phyloP scores from a whole-genome alignment of 2,113 vertebrate genomes.

The Amphiprion ocellaris region DNA sequence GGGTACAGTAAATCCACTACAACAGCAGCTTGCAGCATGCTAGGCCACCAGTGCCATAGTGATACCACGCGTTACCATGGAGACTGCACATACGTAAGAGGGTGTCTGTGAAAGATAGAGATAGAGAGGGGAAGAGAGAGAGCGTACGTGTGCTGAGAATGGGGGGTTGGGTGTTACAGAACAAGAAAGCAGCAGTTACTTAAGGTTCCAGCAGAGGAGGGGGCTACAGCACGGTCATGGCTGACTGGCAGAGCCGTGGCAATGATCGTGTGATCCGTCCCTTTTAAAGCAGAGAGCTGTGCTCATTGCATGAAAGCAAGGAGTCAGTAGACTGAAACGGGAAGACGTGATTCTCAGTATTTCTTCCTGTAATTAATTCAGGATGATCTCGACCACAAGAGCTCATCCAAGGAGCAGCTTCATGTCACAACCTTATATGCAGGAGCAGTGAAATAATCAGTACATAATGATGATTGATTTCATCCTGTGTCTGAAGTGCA shows the following conservation, averaged over 20 bases:
- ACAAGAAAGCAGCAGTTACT: constrained; percentile 61
- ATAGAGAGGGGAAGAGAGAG: constrained; percentile 22
- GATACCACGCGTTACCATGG: constrained; percentile 84
- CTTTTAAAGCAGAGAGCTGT: constrained; percentile 14
- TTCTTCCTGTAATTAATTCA: constrained; percentile 28
- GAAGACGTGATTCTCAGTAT: constrained; percentile 39
- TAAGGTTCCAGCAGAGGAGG: constrained; percentile 32
- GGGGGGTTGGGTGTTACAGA: constrained; percentile 67
- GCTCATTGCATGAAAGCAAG: constrained; percentile 15
- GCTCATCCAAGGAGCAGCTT: background rate
- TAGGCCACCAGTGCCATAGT: constrained; percentile 71
- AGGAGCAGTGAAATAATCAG: background rate
- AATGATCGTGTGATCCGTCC: constrained; percentile 32
- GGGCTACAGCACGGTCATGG: constrained; percentile 33
- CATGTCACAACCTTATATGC: background rate
- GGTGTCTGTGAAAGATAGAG: constrained; percentile 52
- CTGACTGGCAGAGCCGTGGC: constrained; percentile 28
- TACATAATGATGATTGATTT: background rate
- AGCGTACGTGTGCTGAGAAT: constrained; percentile 38
- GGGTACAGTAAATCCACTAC: constrained; percentile 71
- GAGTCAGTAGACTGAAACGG: constrained; percentile 32
- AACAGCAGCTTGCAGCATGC: constrained; percentile 68
- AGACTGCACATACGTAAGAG: constrained; percentile 79
- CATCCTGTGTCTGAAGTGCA: background rate
- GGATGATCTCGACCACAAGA: constrained; percentile 27